These are phyloP conservation scores for Halcyon badia DNA, from an alignment of 2,797 vertebrate species.

Conservation along the genomic window DNA sequence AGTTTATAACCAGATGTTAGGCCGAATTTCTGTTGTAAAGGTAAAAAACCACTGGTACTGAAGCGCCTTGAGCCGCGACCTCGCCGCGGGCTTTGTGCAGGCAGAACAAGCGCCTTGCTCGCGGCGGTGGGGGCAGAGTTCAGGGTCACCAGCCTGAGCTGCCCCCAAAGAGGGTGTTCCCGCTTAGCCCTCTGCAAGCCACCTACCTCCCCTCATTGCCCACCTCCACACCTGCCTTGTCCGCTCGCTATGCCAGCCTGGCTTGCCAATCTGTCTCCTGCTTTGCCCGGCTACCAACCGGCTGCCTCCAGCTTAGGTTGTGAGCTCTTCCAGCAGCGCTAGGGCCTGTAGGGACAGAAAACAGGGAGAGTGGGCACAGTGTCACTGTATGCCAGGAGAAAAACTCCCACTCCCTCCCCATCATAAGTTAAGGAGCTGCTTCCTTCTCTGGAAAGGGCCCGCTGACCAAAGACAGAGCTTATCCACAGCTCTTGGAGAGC, in stretches of 20 bases:
- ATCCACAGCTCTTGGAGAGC: neutral
- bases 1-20: conserved; percentile 77
- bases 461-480: neutral
- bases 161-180: neutral
- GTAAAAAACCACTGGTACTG: conserved; percentile 49
- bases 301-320: conserved; percentile 42
- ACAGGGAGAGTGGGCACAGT: neutral
- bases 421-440: neutral
- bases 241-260: conserved; percentile 27
- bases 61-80: conserved; percentile 44
- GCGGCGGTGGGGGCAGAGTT: neutral
- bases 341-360: conserved; percentile 8
- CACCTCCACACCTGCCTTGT: conserved; percentile 5
- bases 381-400: neutral
- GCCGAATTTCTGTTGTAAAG: conserved; percentile 76
- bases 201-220: neutral
- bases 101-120: neutral
- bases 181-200: neutral
- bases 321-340: conserved; percentile 11
- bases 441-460: neutral
- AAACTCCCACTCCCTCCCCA: neutral
- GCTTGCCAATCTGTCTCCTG: conserved; percentile 4
- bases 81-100: conserved; percentile 35
- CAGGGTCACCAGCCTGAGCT: neutral
- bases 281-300: neutral